Evolutionary conservation across 2,888 invertebrate species (phyloP).

Genomic region (Cryptops parisi): DNA sequence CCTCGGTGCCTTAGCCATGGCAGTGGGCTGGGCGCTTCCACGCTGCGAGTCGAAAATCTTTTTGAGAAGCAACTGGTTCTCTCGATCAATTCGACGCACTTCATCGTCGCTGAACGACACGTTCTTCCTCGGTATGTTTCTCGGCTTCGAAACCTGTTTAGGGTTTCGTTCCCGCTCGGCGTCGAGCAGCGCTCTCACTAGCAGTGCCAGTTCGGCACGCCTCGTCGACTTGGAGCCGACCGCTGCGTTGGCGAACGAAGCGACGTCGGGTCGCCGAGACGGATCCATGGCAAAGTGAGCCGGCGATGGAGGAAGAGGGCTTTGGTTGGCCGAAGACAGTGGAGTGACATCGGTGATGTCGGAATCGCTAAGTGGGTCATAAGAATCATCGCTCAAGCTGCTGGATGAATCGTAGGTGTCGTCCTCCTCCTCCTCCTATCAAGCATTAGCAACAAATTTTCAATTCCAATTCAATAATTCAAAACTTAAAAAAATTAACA

Average conservation of each 20-base stretch:
- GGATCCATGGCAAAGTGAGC: slow-evolving; percentile 2
- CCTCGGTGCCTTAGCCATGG: slow-evolving; percentile 24
- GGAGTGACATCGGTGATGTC: slow-evolving; percentile 19
- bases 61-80: slow-evolving; percentile 34
- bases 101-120: slow-evolving; percentile 36
- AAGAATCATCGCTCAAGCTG: slow-evolving; percentile 6
- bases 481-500: too few relatives aligned
- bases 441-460: too few relatives aligned
- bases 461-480: too few relatives aligned
- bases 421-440: too few relatives aligned
- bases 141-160: background rate
- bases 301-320: slow-evolving; percentile 17
- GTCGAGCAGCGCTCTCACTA: slow-evolving; percentile 14
- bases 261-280: background rate
- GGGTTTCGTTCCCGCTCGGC: slow-evolving; percentile 12
- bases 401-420: too few relatives aligned
- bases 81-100: slow-evolving; percentile 34
- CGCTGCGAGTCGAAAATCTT: slow-evolving; percentile 30
- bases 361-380: slow-evolving; percentile 9
- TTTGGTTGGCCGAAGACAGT: slow-evolving; percentile 17
- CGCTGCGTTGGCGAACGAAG: background rate
- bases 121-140: slow-evolving; percentile 23
- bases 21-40: background rate
- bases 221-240: background rate
- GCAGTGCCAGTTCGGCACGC: slow-evolving; percentile 10